These are phyloP conservation scores for Tenrec ecaudatus DNA, from an alignment of 2,113 vertebrate species.

Conservation along the genomic window DNA sequence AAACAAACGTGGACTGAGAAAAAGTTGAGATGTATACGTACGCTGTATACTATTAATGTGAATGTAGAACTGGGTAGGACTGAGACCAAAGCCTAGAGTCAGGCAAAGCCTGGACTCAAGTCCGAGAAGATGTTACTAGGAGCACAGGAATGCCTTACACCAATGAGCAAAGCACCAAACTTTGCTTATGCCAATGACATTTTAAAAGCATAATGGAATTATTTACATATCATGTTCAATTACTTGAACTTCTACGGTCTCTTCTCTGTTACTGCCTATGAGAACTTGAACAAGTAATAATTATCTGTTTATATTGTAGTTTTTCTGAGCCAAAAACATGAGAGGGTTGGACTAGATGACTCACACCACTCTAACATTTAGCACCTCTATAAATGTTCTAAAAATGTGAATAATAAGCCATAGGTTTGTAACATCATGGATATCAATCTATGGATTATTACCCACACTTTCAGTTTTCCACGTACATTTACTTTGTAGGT, in stretches of 20 bases:
- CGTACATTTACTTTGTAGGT: conserved; percentile 10
- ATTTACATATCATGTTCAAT: conserved; percentile 18
- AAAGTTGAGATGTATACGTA: background rate
- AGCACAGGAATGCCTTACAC: background rate
- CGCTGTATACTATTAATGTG: background rate
- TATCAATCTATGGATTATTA: background rate
- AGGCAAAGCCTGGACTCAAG: background rate
- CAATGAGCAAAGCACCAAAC: background rate
- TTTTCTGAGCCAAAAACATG: conserved; percentile 10
- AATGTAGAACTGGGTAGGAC: background rate
- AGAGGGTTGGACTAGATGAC: background rate
- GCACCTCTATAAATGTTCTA: background rate
- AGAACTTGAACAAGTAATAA: background rate
- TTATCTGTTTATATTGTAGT: background rate
- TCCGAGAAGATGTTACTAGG: background rate
- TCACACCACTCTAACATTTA: background rate
- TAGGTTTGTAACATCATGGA: too few relatives aligned
- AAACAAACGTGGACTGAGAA: background rate
- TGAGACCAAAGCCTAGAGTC: background rate
- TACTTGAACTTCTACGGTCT: conserved; percentile 15
- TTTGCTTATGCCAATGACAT: background rate
- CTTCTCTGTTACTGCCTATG: conserved; percentile 13
- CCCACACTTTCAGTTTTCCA: background rate
- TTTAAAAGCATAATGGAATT: background rate
- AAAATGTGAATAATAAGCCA: too few relatives aligned